A percentile compares a stretch with the other conserved stretches of the same genome.
Evolutionary conservation across 2,888 invertebrate genomes (phyloP).

Genomic region (Drosophila mimica): DNA sequence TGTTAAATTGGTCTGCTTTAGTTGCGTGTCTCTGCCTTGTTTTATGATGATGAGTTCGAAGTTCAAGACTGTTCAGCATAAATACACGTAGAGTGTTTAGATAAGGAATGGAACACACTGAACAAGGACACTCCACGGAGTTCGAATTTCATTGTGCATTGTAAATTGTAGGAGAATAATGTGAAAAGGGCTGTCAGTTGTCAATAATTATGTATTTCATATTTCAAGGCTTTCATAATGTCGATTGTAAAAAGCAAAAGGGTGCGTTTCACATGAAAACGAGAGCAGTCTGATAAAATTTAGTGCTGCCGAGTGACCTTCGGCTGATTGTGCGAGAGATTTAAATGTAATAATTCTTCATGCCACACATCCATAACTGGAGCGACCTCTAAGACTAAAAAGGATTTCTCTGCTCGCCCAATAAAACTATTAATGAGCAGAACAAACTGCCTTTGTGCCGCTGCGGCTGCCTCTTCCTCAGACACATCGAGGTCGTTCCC

Average conservation of each 20-base stretch:
- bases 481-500: conserved; percentile 70
- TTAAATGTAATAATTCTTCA: conserved; percentile 74
- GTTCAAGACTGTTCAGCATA: conserved; percentile 77
- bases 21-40: conserved; percentile 59
- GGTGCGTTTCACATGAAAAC: conserved; percentile 55
- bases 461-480: conserved; percentile 20
- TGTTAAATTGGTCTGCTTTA: conserved; percentile 73
- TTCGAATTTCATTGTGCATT: conserved; percentile 39
- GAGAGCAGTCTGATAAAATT: conserved; percentile 65
- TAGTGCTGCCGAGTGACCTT: conserved; percentile 70
- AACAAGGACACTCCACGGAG: conserved; percentile 51
- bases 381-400: conserved; percentile 54
- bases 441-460: conserved; percentile 72
- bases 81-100: conserved; percentile 57
- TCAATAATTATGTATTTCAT: conserved; percentile 43
- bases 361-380: conserved; percentile 63
- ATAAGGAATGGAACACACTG: conserved; percentile 12
- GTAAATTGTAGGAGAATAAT: conserved; percentile 6
- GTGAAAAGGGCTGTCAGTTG: conserved; percentile 1
- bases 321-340: conserved; percentile 49
- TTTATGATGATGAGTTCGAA: conserved; percentile 81
- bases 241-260: conserved; percentile 38
- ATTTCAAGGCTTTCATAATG: conserved; percentile 69
- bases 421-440: conserved; percentile 83
- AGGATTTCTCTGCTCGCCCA: conserved; percentile 52